Conservation (phyloP, 1,140 invertebrate genomes). For the Psix sp. region DNA sequence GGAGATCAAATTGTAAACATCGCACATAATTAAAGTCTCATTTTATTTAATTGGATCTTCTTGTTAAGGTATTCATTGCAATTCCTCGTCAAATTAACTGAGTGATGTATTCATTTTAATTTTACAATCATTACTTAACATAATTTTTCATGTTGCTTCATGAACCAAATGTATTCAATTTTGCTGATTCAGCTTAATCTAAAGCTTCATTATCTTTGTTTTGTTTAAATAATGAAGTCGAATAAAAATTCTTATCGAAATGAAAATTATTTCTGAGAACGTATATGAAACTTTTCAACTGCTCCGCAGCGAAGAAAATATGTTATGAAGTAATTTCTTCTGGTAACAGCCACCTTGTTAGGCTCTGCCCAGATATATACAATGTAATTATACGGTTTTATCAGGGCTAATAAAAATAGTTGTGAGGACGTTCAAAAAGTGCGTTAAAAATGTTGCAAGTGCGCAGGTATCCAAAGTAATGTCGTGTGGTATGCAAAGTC, state of each 20-base stretch:
- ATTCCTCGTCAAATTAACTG: background rate
- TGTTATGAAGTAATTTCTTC: slow-evolving; percentile 20
- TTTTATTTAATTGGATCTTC: background rate
- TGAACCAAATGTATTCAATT: too few species aligned
- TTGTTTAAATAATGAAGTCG: too few species aligned
- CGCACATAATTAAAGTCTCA: background rate
- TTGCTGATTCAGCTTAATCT: too few species aligned
- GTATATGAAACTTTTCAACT: too few species aligned
- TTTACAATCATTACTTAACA: background rate
- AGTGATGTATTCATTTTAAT: background rate
- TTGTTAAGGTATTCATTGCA: background rate
- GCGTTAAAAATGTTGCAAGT: slow-evolving; percentile 40
- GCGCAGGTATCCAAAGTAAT: slow-evolving; percentile 30
- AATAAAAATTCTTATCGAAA: too few species aligned
- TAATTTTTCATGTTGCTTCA: too few species aligned
- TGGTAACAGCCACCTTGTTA: slow-evolving; percentile 29
- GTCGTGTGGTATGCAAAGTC: slow-evolving; percentile 57
- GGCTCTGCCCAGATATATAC: slow-evolving; percentile 25
- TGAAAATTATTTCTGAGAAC: too few species aligned
- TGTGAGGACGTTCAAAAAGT: slow-evolving; percentile 36
- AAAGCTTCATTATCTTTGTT: too few species aligned
- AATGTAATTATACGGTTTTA: slow-evolving; percentile 56
- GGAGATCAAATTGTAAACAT: too few species aligned
- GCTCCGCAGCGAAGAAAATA: too few species aligned
- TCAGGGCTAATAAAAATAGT: slow-evolving; percentile 54